A percentile compares a stretch with the other conserved stretches of the same genome.
These are phyloP conservation scores for Babylonia areolata DNA, from an alignment of 1,140 invertebrate genomes.

Conservation along the genomic window DNA sequence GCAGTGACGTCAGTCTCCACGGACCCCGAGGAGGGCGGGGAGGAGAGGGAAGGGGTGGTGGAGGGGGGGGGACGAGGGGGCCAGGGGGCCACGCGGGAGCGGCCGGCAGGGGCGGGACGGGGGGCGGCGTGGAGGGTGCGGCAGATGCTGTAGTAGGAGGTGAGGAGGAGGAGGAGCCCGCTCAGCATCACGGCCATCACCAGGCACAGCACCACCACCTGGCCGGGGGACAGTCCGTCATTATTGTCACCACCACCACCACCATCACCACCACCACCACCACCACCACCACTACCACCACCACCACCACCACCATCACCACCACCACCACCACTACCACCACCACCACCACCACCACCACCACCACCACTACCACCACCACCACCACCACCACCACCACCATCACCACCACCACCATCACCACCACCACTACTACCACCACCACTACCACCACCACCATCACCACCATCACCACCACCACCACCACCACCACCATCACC, in stretches of 20 bases:
- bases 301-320: neutral
- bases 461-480: neutral
- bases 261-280: neutral
- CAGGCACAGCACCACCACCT: constrained; percentile 44
- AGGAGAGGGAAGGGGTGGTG: constrained; percentile 40
- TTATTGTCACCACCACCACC: too few relatives aligned
- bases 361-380: neutral
- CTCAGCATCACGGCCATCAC: constrained; percentile 44
- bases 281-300: neutral
- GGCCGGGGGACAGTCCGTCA: too few relatives aligned
- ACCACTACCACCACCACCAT: too few relatives aligned
- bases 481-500: neutral
- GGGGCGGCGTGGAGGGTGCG: constrained; percentile 52
- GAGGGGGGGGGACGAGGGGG: constrained; percentile 36
- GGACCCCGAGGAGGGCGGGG: neutral
- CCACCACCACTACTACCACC: too few relatives aligned
- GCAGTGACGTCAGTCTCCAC: too few relatives aligned
- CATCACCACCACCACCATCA: neutral
- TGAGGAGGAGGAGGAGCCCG: constrained; percentile 48
- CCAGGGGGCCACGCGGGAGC: constrained; percentile 54
- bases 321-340: neutral
- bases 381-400: neutral
- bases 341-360: neutral
- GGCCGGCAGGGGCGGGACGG: constrained; percentile 42
- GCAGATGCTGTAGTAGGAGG: constrained; percentile 60